Conservation (phyloP, 1,140 invertebrate species). For the Trinorchestia longiramus region DNA sequence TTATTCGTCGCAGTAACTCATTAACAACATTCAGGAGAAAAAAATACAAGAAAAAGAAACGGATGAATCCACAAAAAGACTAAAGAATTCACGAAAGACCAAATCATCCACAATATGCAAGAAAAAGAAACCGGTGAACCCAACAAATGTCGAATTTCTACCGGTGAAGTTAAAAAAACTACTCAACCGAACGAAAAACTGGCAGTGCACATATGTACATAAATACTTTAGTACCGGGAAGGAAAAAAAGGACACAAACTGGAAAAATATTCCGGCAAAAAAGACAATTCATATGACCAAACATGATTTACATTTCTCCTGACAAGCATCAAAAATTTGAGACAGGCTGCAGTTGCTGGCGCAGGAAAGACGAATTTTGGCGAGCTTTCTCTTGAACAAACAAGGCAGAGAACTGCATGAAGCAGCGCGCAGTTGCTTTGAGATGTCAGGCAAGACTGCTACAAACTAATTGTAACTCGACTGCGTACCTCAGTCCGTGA, state of each 20-base stretch:
- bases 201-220: neutral
- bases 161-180: neutral
- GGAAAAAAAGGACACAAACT: neutral
- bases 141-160: neutral
- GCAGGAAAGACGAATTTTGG: too few relatives aligned
- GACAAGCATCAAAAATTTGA: too few relatives aligned
- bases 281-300: neutral
- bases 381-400: too few relatives aligned
- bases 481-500: too few relatives aligned
- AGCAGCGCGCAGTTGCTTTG: too few relatives aligned
- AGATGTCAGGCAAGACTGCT: too few relatives aligned
- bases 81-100: neutral
- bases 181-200: neutral
- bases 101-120: neutral
- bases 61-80: neutral
- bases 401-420: too few relatives aligned
- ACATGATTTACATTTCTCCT: neutral
- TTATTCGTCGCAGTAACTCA: neutral
- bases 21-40: neutral
- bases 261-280: neutral
- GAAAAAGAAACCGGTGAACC: neutral
- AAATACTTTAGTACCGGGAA: neutral
- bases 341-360: neutral
- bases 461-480: too few relatives aligned
- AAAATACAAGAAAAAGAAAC: neutral